Conservation (phyloP, 2,888 invertebrate species). For the Polydrusus pterygomalis region DNA sequence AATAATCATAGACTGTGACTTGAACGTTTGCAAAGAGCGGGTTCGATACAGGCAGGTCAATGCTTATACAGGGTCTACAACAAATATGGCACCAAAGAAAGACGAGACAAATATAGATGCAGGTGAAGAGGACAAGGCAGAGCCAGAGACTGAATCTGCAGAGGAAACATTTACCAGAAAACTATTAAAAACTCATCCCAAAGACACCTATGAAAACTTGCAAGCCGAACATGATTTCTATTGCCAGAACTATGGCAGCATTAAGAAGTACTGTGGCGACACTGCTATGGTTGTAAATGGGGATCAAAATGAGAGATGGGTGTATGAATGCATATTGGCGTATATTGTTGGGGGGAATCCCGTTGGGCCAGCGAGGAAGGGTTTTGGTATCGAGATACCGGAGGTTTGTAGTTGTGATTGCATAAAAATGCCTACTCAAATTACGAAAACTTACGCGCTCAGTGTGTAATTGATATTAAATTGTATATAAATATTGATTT, state of each 20-base stretch:
- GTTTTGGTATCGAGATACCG: slow-evolving; percentile 44
- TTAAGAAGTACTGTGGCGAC: slow-evolving; percentile 69
- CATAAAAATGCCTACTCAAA: slow-evolving; percentile 39
- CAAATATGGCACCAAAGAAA: slow-evolving; percentile 17
- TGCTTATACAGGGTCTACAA: slow-evolving; percentile 64
- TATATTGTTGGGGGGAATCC: slow-evolving; percentile 49
- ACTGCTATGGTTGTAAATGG: slow-evolving; percentile 67
- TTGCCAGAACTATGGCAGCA: slow-evolving; percentile 69
- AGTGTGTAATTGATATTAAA: slow-evolving; percentile 18
- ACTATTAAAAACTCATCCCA: slow-evolving; percentile 66
- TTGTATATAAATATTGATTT: not conserved
- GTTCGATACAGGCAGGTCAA: slow-evolving; percentile 64
- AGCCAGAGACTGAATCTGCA: not conserved
- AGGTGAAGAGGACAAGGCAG: not conserved
- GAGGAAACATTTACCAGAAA: slow-evolving; percentile 52
- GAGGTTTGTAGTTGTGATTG: slow-evolving; percentile 53
- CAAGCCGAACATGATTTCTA: slow-evolving; percentile 69
- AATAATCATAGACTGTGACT: slow-evolving; percentile 69
- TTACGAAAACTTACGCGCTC: slow-evolving; percentile 45
- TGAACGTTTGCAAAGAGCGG: slow-evolving; percentile 68
- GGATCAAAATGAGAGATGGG: slow-evolving; percentile 67
- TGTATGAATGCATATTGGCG: slow-evolving; percentile 63
- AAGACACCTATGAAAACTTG: slow-evolving; percentile 64
- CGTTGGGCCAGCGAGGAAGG: slow-evolving; percentile 46
- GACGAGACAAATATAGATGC: not conserved